Conservation (phyloP, 2,888 invertebrate species). For the Zhengitettix transpicula region DNA sequence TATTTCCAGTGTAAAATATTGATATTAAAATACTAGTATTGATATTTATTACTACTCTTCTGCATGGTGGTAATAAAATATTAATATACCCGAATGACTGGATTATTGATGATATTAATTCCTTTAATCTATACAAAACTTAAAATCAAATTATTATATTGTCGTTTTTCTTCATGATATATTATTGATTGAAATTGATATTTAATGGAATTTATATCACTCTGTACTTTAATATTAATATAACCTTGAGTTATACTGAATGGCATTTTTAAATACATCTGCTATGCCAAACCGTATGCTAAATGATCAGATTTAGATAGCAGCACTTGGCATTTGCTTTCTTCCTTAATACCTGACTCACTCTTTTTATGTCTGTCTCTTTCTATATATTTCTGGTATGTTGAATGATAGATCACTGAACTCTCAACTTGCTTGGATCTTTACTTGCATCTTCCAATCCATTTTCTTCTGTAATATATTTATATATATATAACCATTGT, state of each 20-base stretch:
- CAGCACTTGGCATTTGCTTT: constrained; percentile 5
- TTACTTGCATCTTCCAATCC: background rate
- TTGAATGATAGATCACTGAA: background rate
- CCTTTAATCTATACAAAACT: too few relatives aligned
- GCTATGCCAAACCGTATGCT: background rate
- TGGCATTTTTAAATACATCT: background rate
- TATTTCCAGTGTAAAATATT: background rate
- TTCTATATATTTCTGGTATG: constrained; percentile 1
- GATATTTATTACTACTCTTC: background rate
- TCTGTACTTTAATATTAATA: background rate
- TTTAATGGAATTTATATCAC: background rate
- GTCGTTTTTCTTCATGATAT: too few relatives aligned
- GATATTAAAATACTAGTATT: constrained; percentile 1
- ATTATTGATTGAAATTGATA: too few relatives aligned
- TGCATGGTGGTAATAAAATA: background rate
- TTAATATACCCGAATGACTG: background rate
- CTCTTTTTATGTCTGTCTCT: background rate
- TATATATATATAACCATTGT: constrained; percentile 1
- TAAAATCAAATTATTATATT: too few relatives aligned
- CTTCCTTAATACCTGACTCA: background rate
- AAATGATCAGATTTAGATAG: background rate
- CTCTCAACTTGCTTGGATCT: background rate
- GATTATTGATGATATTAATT: too few relatives aligned
- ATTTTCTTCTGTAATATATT: constrained; percentile 2
- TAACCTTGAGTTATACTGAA: background rate